Percentiles rank a stretch among this genome's conserved stretches.
Evolutionary conservation across 2,888 invertebrate species (phyloP).

Genomic region (Tipula confusa): DNA sequence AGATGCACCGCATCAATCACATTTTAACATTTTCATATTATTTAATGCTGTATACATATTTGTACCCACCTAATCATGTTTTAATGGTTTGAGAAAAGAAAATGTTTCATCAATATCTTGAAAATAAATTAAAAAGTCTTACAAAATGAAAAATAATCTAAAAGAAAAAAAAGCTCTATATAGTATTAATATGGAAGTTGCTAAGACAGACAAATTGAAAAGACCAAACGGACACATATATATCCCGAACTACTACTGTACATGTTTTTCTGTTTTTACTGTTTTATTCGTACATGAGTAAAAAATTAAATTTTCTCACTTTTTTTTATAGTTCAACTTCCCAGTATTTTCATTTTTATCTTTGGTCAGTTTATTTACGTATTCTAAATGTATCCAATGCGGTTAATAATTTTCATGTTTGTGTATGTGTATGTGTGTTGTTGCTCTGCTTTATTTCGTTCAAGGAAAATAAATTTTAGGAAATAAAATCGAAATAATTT

Average conservation of each 20-base stretch:
- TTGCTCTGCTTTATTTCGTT: neutral
- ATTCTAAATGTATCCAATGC: neutral
- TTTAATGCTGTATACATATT: neutral
- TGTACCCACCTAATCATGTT: neutral
- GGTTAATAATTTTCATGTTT: neutral
- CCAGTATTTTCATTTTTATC: neutral
- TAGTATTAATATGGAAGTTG: neutral
- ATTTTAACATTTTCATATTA: neutral
- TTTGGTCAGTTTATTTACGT: conserved; percentile 13
- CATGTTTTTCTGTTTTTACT: neutral
- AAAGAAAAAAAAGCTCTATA: neutral
- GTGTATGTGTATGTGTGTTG: neutral
- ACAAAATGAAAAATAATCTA: neutral
- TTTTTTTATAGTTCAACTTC: neutral
- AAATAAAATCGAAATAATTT: neutral
- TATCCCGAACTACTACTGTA: neutral
- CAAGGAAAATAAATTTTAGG: neutral
- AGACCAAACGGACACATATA: neutral
- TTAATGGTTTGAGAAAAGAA: neutral
- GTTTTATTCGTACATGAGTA: neutral
- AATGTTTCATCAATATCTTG: neutral
- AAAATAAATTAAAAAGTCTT: neutral
- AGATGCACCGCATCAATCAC: neutral
- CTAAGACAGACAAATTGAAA: neutral
- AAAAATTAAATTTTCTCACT: neutral